phyloP scores from a whole-genome alignment of 2,113 vertebrate genomes.

The cattle (Bos taurus) region DNA sequence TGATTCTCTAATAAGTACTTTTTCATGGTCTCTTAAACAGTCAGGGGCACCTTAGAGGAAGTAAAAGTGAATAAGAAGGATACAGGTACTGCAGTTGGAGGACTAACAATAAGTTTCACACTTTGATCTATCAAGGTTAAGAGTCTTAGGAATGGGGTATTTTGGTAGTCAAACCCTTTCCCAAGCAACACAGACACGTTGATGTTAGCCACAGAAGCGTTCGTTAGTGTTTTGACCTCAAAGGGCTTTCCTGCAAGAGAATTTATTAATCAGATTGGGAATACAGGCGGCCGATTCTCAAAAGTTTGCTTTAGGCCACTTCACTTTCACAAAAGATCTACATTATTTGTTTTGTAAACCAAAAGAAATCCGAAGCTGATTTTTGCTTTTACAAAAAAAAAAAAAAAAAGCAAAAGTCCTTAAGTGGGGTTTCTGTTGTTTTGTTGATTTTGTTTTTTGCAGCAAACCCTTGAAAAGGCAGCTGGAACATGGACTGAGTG shows the following conservation, averaged over 20 bases:
- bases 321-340: background rate
- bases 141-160: slow-evolving; percentile 72
- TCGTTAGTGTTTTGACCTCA: slow-evolving; percentile 57
- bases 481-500: background rate
- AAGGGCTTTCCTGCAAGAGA: slow-evolving; percentile 66
- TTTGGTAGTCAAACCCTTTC: slow-evolving; percentile 74
- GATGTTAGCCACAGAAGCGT: slow-evolving; percentile 73
- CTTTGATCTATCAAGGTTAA: slow-evolving; percentile 67
- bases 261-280: background rate
- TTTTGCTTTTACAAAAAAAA: background rate
- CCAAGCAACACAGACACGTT: slow-evolving; percentile 77
- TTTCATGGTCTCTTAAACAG: background rate
- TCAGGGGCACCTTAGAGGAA: background rate
- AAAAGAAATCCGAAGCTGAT: background rate
- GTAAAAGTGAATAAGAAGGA: background rate
- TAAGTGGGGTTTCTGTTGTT: background rate
- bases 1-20: background rate
- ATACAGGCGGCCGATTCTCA: background rate
- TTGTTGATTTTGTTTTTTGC: background rate
- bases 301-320: background rate
- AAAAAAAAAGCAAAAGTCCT: background rate
- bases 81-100: slow-evolving; percentile 59
- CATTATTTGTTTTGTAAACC: background rate
- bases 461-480: background rate
- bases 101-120: slow-evolving; percentile 64